A percentile compares a stretch with the other conserved stretches of the same genome.
phyloP scores from a whole-genome alignment of 2,888 invertebrate species.

The Melitaea athalia region DNA sequence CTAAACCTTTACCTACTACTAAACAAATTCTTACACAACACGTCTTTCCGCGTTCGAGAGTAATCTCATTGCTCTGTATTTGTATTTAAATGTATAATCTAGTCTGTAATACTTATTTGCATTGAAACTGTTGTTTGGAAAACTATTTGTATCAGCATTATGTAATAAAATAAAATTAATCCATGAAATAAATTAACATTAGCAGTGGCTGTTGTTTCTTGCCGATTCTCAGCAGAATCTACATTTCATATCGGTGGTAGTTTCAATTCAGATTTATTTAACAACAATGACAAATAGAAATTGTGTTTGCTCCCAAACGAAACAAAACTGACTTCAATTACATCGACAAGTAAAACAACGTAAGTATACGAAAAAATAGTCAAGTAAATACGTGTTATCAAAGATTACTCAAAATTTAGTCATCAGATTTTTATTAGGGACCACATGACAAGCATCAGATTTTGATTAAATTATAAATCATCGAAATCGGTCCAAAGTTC shows the following conservation, averaged over 20 bases:
- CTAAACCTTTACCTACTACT: slow-evolving; percentile 2
- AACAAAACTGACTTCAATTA: no score
- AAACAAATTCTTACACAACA: slow-evolving; percentile 17
- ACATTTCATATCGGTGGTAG: neutral
- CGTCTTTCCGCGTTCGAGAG: slow-evolving; percentile 17
- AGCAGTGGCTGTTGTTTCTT: neutral
- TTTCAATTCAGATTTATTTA: no score
- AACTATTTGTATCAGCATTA: neutral
- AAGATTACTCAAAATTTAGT: no score
- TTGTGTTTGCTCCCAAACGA: no score
- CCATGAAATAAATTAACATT: neutral
- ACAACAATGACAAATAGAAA: no score
- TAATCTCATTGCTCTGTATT: slow-evolving; percentile 17
- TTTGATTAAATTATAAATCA: no score
- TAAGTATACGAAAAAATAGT: no score
- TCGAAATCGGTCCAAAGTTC: no score
- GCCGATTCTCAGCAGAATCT: neutral
- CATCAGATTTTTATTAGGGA: no score
- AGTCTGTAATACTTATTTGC: slow-evolving; percentile 16
- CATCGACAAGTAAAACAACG: no score
- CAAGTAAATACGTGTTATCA: no score
- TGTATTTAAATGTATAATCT: slow-evolving; percentile 9
- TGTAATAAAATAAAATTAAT: neutral
- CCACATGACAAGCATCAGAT: no score
- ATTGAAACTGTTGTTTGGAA: slow-evolving; percentile 10